Evolutionary conservation across 2,888 invertebrate species (phyloP), one percentile per base, ranked within the genome.

Genomic region (Drosophila cognata): DNA sequence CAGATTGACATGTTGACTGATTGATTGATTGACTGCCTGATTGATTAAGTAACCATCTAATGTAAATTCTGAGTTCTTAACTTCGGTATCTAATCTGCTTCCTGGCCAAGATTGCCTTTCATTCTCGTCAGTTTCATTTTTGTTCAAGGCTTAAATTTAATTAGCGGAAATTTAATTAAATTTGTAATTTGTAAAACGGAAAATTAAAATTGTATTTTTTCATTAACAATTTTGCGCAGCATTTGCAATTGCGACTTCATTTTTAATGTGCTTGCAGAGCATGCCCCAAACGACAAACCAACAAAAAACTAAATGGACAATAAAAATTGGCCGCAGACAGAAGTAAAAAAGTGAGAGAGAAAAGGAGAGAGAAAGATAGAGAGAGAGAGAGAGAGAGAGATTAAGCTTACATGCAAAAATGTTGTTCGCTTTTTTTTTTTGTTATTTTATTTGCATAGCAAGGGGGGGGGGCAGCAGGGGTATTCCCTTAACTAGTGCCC

Each of bases 241-340:
- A 38, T 38, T 55, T 61, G 28, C 55, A 71, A 71, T 43, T 76
- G 68, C 74, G 74, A 65, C 61, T 60, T 60, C 38, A 21, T 57
- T 60, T 68, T 59, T 48, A 59, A 59, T 73, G 77, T 59, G 61
- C 13, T 52, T 53, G 46, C 60, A 57, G 60, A 63, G 3, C 43
- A 16, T 13, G 31, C n/a, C 51, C 16, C 7, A 55, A 28, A 25
- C 16, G 43, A 52, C 41, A 57, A 51, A 31, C 58, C 31, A 52
- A 38, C 18, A 60, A 46, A 46, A 56, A 62, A 68, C 61, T 55
- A 62, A 77, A 77, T 62, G 43, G 73, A 59, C 59, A 77, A 73
- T 77, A 77, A 68, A 72, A 77, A 73, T 77, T 68, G 68, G n/a
- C n/a, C n/a, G 7, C 31, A 38, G 16, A 29, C 35, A 29, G 31